Conservation (phyloP, 2,113 vertebrate species). For the Cheilinus undulatus region DNA sequence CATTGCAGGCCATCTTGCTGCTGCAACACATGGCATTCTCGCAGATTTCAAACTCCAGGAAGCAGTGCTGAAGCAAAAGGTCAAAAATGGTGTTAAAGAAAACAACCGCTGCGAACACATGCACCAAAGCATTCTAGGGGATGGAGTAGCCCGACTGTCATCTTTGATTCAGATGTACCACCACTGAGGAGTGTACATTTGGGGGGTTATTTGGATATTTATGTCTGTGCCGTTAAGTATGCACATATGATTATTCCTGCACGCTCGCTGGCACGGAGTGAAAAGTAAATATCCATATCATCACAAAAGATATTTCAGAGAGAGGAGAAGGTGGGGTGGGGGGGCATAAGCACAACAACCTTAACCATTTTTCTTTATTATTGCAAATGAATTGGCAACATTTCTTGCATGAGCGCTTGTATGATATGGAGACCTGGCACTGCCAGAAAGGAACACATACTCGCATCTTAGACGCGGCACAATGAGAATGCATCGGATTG, state of each 20-base stretch:
- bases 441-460: conserved; percentile 86
- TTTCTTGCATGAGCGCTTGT: conserved; percentile 96
- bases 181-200: conserved; percentile 48
- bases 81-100: conserved; percentile 72
- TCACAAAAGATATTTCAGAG: conserved; percentile 71
- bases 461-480: conserved; percentile 92
- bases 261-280: conserved; percentile 52
- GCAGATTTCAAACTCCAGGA: conserved; percentile 44
- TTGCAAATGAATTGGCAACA: conserved; percentile 87
- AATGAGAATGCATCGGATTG: conserved; percentile 98
- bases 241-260: conserved; percentile 72
- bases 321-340: conserved; percentile 20
- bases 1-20: conserved; percentile 47
- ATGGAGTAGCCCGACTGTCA: conserved; percentile 69
- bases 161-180: conserved; percentile 71
- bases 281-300: conserved; percentile 75
- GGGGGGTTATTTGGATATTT: conserved; percentile 68
- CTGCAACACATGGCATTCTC: conserved; percentile 57
- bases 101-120: conserved; percentile 59
- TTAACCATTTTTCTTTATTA: conserved; percentile 78
- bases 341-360: conserved; percentile 63
- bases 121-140: conserved; percentile 72
- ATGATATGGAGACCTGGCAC: conserved; percentile 91
- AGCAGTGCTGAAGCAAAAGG: conserved; percentile 59
- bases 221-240: conserved; percentile 68